Conservation (phyloP, 2,113 vertebrate species). For the Macaca mulatta region DNA sequence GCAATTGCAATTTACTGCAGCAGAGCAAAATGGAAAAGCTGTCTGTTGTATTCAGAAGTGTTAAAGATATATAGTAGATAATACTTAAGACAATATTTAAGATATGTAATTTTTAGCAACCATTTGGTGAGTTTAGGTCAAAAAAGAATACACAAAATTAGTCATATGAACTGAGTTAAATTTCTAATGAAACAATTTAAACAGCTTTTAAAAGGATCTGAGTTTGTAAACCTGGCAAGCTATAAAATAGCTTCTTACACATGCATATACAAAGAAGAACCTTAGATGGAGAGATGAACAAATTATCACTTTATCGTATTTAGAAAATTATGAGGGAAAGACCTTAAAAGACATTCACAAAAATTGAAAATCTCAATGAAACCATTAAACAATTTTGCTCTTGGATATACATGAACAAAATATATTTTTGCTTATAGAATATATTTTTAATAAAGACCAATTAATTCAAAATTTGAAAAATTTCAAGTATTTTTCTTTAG, state of each 20-base stretch:
- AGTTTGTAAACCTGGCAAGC: slow-evolving; percentile 2
- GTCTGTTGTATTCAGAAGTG: not conserved
- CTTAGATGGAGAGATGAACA: not conserved
- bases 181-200: not conserved
- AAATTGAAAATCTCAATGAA: not conserved
- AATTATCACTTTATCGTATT: not conserved
- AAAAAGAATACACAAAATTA: not conserved
- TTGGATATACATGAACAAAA: slow-evolving; percentile 2
- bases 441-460: slow-evolving; percentile 19
- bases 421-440: not conserved
- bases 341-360: not conserved
- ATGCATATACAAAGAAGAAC: not conserved
- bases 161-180: not conserved
- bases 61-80: not conserved
- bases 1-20: not conserved
- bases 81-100: slow-evolving; percentile 4
- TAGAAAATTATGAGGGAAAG: slow-evolving; percentile 25
- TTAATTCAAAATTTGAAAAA: slow-evolving; percentile 45
- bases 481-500: slow-evolving; percentile 38
- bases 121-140: not conserved
- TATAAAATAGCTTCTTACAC: not conserved
- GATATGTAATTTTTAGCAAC: not conserved
- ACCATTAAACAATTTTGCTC: slow-evolving; percentile 21
- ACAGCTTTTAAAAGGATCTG: not conserved
- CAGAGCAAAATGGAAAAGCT: not conserved